Conservation (phyloP, 1,140 invertebrate genomes). For the Acyrthosiphon pisum region DNA sequence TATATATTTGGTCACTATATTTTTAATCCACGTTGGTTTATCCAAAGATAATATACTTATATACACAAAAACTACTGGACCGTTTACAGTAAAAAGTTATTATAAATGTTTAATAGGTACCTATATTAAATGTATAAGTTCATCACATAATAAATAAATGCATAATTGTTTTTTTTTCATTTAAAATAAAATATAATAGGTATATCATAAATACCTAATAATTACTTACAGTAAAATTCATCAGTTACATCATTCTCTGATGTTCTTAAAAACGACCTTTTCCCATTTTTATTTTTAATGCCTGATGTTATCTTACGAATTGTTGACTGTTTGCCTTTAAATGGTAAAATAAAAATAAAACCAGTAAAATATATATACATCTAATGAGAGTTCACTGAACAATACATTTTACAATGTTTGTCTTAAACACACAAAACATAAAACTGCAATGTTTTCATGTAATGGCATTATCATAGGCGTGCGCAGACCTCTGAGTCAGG, state of each 20-base stretch:
- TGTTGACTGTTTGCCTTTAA: background rate
- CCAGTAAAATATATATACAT: background rate
- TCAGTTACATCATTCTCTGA: background rate
- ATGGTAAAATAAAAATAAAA: background rate
- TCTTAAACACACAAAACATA: background rate
- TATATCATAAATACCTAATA: no score
- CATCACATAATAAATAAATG: background rate
- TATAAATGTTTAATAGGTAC: background rate
- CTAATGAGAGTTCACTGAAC: background rate
- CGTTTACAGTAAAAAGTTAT: no score
- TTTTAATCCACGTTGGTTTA: no score
- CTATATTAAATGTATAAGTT: background rate
- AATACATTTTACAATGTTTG: background rate
- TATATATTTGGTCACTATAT: no score
- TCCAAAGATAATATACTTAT: no score
- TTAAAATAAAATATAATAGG: no score
- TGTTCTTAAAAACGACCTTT: constrained; percentile 4
- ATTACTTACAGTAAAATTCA: background rate
- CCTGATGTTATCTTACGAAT: background rate
- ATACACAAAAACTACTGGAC: no score
- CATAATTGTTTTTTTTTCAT: background rate
- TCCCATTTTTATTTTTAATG: background rate
- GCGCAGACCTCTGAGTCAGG: no score
- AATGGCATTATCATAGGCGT: no score
- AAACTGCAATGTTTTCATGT: no score